Conservation (phyloP, 2,888 invertebrate genomes). For the Torymus texanus region DNA sequence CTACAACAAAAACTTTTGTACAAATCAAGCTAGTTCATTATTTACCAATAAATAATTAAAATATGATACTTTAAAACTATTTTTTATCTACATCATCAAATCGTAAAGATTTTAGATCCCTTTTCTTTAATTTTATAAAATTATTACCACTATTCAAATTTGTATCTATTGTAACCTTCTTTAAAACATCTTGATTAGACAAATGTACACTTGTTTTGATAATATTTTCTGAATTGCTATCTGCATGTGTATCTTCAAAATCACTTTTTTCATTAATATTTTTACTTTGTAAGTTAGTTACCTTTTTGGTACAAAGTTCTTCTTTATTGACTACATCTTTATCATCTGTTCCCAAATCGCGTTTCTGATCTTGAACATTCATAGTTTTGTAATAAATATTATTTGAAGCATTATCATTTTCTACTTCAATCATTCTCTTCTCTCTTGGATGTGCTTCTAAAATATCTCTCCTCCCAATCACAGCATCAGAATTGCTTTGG, state of each 20-base stretch:
- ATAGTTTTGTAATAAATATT: neutral
- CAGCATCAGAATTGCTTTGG: constrained; percentile 55
- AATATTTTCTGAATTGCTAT: constrained; percentile 46
- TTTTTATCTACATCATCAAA: constrained; percentile 54
- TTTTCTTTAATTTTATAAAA: constrained; percentile 64
- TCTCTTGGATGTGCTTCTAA: constrained; percentile 66
- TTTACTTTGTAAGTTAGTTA: constrained; percentile 20
- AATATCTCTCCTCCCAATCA: constrained; percentile 63
- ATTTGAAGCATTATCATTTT: neutral
- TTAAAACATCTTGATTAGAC: constrained; percentile 63
- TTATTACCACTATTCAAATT: constrained; percentile 57
- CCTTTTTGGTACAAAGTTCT: constrained; percentile 39
- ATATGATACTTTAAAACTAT: constrained; percentile 33
- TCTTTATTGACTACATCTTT: constrained; percentile 8
- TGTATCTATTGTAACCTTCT: constrained; percentile 60
- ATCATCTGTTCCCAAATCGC: constrained; percentile 8
- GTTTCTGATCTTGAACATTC: neutral
- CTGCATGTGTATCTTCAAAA: constrained; percentile 7
- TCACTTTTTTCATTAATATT: constrained; percentile 1
- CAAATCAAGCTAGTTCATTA: constrained; percentile 3
- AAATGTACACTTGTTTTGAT: constrained; percentile 65
- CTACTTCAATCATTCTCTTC: constrained; percentile 60
- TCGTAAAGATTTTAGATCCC: constrained; percentile 67
- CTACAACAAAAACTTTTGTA: neutral
- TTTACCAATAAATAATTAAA: constrained; percentile 31